A percentile compares a stretch with the other conserved stretches of the same genome.
These are phyloP conservation scores for Paramormyrops kingsleyae DNA, from an alignment of 2,113 vertebrate species.

Conservation along the genomic window DNA sequence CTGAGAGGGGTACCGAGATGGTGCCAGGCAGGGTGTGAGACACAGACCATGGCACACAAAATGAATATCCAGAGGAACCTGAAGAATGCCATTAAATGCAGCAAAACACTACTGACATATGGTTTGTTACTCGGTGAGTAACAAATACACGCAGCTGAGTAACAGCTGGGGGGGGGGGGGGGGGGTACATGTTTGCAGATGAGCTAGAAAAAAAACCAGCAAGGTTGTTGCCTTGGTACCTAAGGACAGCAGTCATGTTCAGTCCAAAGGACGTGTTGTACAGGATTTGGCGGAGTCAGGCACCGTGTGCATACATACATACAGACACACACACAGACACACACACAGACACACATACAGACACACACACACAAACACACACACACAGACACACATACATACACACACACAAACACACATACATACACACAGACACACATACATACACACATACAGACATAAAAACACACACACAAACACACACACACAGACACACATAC, in stretches of 20 bases:
- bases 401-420: not conserved
- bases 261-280: not conserved
- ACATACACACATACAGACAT: too few relatives aligned
- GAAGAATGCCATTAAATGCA: not conserved
- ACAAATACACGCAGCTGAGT: not conserved
- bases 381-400: not conserved
- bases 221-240: conserved; percentile 2
- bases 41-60: not conserved
- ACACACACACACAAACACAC: too few relatives aligned
- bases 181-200: not conserved
- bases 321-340: not conserved
- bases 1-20: not conserved
- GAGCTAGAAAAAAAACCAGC: not conserved
- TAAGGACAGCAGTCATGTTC: not conserved
- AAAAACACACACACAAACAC: not conserved
- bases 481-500: not conserved
- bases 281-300: not conserved
- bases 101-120: not conserved
- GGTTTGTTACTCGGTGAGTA: not conserved
- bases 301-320: not conserved
- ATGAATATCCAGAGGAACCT: not conserved
- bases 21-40: not conserved
- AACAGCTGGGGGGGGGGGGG: not conserved
- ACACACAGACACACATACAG: not conserved
- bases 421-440: not conserved